Conservation (phyloP, 1,140 invertebrate species). For the Atta colombica region DNA sequence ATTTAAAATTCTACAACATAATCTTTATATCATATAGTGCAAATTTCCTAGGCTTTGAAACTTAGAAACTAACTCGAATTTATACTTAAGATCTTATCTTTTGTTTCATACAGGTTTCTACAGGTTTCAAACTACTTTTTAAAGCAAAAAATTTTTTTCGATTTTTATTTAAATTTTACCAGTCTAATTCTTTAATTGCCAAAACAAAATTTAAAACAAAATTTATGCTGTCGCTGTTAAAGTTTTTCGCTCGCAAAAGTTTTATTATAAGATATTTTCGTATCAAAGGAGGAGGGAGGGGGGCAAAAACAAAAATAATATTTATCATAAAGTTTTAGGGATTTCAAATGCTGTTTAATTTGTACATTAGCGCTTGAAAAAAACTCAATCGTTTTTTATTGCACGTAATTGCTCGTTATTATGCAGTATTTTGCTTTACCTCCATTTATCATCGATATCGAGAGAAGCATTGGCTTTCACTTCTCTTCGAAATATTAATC, state of each 20-base stretch:
- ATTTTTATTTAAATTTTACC: no score
- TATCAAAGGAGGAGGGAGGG: no score
- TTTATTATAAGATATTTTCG: background rate
- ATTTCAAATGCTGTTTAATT: conserved; percentile 19
- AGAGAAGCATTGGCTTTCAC: conserved; percentile 8
- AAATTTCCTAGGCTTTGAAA: no score
- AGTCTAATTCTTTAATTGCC: no score
- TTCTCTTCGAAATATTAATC: conserved; percentile 25
- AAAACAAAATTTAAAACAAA: background rate
- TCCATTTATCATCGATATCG: conserved; percentile 33
- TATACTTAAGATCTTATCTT: no score
- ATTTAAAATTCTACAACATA: no score
- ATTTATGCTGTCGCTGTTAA: background rate
- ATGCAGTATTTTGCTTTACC: conserved; percentile 7
- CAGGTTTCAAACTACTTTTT: no score
- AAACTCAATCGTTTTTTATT: conserved; percentile 8
- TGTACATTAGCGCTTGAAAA: background rate
- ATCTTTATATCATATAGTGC: no score
- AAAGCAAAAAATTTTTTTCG: no score
- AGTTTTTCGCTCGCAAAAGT: background rate
- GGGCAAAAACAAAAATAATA: background rate
- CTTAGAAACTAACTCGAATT: no score
- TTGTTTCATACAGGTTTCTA: no score
- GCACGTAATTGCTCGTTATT: conserved; percentile 12
- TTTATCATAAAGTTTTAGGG: background rate